These are phyloP conservation scores for Catostylus mosaicus DNA, from an alignment of 30 jellyfish, hydroid and myxozoan genomes.

Conservation along the genomic window DNA sequence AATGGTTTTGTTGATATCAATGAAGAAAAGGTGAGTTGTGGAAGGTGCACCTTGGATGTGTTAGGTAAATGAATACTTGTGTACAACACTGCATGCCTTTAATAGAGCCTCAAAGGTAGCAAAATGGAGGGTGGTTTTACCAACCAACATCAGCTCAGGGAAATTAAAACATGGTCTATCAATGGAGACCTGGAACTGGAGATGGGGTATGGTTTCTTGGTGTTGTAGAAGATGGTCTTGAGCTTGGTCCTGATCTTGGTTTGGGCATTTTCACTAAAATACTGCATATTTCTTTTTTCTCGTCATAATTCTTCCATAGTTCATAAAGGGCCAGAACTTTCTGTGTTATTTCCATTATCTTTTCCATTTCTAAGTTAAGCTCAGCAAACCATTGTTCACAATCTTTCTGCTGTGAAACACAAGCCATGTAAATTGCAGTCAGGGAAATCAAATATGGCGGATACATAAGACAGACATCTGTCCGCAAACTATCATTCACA, in stretches of 20 bases:
- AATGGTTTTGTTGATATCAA: too few relatives aligned
- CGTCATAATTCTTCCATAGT: conserved; percentile 90
- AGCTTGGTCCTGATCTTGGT: conserved; percentile 82
- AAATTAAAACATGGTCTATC: neutral
- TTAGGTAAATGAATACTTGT: too few relatives aligned
- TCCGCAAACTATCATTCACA: conserved; percentile 85
- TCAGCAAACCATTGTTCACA: conserved; percentile 97
- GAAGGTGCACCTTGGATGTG: too few relatives aligned
- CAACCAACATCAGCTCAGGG: too few relatives aligned
- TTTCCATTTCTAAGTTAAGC: conserved; percentile 81
- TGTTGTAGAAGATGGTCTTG: conserved; percentile 92
- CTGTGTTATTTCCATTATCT: conserved; percentile 77
- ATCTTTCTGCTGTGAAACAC: conserved; percentile 87
- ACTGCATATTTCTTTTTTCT: conserved; percentile 77
- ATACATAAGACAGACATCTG: conserved; percentile 76
- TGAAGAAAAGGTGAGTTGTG: too few relatives aligned
- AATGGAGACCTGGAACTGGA: conserved; percentile 76
- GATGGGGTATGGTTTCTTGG: conserved; percentile 95
- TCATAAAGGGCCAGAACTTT: conserved; percentile 82
- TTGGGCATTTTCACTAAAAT: conserved; percentile 88
- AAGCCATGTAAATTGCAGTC: conserved; percentile 94
- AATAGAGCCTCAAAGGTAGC: too few relatives aligned
- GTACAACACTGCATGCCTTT: too few relatives aligned
- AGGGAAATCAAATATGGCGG: conserved; percentile 93
- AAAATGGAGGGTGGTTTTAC: too few relatives aligned